Conservation (phyloP, 1,140 invertebrate species). For the Drosophila lacertosa region DNA sequence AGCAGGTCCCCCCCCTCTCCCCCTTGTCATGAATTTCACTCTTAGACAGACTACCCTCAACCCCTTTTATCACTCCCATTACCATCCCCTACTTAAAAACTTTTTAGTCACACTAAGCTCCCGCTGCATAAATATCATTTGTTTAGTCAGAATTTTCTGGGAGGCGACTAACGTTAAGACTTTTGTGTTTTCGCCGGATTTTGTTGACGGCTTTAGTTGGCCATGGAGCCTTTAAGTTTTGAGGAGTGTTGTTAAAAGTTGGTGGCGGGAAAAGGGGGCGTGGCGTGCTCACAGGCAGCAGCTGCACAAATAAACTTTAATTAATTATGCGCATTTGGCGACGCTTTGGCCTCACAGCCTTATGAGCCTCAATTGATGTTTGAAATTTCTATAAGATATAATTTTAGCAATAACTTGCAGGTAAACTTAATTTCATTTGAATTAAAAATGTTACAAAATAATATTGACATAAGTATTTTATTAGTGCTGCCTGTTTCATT, state of each 20-base stretch:
- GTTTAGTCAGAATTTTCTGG: conserved; percentile 52
- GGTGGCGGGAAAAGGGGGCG: neutral
- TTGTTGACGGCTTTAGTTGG: conserved; percentile 17
- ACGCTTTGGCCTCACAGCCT: conserved; percentile 24
- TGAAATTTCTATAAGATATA: conserved; percentile 64
- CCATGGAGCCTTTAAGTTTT: conserved; percentile 4
- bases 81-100: conserved; percentile 18
- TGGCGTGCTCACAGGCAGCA: conserved; percentile 14
- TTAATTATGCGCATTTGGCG: conserved; percentile 69
- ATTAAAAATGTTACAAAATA: too few species aligned
- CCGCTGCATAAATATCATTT: conserved; percentile 69
- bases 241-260: neutral
- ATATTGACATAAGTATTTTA: too few species aligned
- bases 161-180: conserved; percentile 42
- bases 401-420: conserved; percentile 6
- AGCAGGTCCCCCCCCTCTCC: neutral
- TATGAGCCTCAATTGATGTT: conserved; percentile 57
- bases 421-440: conserved; percentile 6
- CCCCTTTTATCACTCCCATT: too few species aligned
- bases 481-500: too few species aligned
- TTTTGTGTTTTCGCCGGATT: conserved; percentile 50
- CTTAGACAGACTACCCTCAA: neutral
- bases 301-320: conserved; percentile 66
- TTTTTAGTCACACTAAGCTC: conserved; percentile 65
- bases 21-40: neutral